Percentiles rank a stretch among this genome's conserved stretches.
phyloP scores from a whole-genome alignment of 2,888 invertebrate genomes.

The Epiblema foenella region DNA sequence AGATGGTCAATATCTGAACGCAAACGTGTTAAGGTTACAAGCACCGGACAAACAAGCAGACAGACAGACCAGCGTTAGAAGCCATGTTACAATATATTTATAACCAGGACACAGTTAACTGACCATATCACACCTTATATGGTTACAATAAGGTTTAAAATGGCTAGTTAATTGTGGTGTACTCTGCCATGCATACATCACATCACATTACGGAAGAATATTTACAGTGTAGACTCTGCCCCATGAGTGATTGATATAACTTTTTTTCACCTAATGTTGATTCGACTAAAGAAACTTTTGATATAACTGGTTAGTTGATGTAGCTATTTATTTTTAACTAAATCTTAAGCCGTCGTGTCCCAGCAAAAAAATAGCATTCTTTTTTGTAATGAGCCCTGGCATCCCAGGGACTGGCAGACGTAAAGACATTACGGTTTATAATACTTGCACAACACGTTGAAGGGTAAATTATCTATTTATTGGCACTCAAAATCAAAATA shows the following conservation, averaged over 20 bases:
- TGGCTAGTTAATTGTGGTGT: background rate
- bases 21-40: constrained; percentile 83
- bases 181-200: constrained; percentile 1
- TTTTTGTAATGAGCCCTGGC: too few species aligned
- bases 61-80: constrained; percentile 56
- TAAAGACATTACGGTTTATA: too few species aligned
- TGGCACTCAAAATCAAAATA: too few species aligned
- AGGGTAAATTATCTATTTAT: background rate
- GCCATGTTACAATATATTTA: constrained; percentile 6
- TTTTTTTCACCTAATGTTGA: background rate
- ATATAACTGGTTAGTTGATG: background rate
- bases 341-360: too few species aligned
- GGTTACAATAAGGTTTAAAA: background rate
- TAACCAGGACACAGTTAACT: background rate
- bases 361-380: too few species aligned
- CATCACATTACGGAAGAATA: background rate
- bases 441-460: too few species aligned
- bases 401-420: too few species aligned
- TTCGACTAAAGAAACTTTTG: constrained; percentile 1
- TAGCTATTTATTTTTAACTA: background rate
- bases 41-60: constrained; percentile 78
- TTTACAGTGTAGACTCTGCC: constrained; percentile 2
- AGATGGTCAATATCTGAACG: constrained; percentile 95
- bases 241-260: background rate
- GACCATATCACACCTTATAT: background rate